These are phyloP conservation scores for Bostrychus sinensis DNA, from an alignment of 2,113 vertebrate species.

Conservation along the genomic window DNA sequence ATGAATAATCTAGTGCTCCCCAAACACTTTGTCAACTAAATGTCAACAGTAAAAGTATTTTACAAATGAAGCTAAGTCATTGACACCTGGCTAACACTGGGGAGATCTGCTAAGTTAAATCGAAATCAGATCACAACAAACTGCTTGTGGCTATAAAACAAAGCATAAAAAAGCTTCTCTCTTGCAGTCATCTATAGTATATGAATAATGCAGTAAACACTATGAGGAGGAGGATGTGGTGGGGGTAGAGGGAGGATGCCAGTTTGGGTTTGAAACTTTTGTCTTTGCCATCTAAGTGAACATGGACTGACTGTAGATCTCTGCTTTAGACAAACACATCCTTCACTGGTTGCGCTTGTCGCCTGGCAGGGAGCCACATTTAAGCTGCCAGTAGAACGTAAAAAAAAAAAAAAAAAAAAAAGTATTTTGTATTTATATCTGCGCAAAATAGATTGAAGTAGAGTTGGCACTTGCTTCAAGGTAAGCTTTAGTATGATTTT, in stretches of 20 bases:
- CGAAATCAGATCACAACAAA: constrained; percentile 24
- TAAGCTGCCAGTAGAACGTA: not conserved
- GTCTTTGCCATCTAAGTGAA: constrained; percentile 58
- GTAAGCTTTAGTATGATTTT: not conserved
- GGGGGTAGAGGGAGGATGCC: constrained; percentile 28
- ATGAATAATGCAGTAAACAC: constrained; percentile 59
- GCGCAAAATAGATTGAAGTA: not conserved
- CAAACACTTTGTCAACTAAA: not conserved
- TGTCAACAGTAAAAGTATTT: not conserved
- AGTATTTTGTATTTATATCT: not conserved
- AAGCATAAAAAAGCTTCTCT: constrained; percentile 33
- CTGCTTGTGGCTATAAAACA: constrained; percentile 15
- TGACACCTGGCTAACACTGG: not conserved
- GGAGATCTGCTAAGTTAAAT: not conserved
- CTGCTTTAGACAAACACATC: constrained; percentile 49
- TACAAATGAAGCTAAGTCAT: not conserved
- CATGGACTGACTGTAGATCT: constrained; percentile 55
- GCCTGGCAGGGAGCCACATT: constrained; percentile 13
- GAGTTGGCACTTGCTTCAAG: constrained; percentile 4
- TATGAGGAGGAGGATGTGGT: constrained; percentile 7
- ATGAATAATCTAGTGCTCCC: not conserved
- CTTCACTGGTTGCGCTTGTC: constrained; percentile 29
- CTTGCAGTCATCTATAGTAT: constrained; percentile 16
- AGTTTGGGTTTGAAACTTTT: constrained; percentile 57
- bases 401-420: no score